Percentiles rank a stretch among this genome's conserved stretches.
Conservation (phyloP, 2,113 vertebrate species). For the Nyctereutes procyonoides region DNA sequence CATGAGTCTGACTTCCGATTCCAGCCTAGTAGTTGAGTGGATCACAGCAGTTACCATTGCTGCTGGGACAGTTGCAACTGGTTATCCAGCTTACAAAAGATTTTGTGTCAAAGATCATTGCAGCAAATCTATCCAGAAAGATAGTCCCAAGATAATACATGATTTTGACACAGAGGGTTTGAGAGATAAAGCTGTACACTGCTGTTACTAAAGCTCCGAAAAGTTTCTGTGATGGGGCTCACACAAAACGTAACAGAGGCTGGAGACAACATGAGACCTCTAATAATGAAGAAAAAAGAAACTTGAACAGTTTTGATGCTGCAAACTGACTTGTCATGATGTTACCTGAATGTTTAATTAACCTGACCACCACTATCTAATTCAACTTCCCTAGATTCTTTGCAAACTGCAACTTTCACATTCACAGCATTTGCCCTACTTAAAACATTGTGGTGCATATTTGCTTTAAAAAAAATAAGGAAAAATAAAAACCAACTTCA, state of each 20-base stretch:
- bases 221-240: constrained; percentile 90
- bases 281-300: constrained; percentile 92
- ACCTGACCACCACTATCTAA: constrained; percentile 53
- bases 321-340: constrained; percentile 55
- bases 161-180: constrained; percentile 88
- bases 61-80: constrained; percentile 87
- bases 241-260: constrained; percentile 91
- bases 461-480: background rate
- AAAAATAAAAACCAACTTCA: constrained; percentile 33
- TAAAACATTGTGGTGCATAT: background rate
- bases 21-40: constrained; percentile 79
- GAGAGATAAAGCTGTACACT: constrained; percentile 92
- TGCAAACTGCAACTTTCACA: constrained; percentile 70
- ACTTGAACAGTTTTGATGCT: constrained; percentile 79
- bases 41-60: constrained; percentile 86
- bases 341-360: constrained; percentile 71
- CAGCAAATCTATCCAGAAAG: constrained; percentile 89
- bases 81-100: constrained; percentile 88
- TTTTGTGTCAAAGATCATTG: constrained; percentile 83
- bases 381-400: background rate
- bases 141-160: constrained; percentile 88
- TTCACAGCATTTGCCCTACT: constrained; percentile 80
- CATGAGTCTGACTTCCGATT: constrained; percentile 73
- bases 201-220: constrained; percentile 93
- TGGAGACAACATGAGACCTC: constrained; percentile 90